phyloP scores from a whole-genome alignment of 2,113 vertebrate genomes.

The Phrynocephalus versicolor region DNA sequence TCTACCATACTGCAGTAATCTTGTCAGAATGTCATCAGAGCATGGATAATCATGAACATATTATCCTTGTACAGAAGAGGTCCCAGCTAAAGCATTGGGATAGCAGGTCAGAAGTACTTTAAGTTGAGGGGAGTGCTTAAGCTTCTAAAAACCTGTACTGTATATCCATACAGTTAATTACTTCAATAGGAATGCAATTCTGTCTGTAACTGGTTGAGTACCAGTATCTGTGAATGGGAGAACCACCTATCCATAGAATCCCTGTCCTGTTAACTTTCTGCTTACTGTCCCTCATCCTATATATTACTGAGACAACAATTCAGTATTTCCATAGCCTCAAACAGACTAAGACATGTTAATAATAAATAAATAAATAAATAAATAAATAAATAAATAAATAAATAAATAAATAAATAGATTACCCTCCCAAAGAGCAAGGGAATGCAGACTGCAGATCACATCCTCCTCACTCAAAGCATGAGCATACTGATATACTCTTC shows the following conservation, averaged over 20 bases:
- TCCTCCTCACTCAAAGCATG: too few species aligned
- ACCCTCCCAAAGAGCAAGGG: too few species aligned
- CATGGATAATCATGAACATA: neutral
- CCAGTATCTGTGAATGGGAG: neutral
- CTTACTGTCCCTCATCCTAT: neutral
- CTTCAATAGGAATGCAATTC: neutral
- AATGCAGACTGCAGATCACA: too few species aligned
- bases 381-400: too few species aligned
- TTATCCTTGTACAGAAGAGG: neutral
- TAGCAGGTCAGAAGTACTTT: neutral
- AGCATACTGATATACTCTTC: too few species aligned
- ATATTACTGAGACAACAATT: neutral
- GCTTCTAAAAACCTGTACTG: neutral
- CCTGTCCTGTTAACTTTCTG: neutral
- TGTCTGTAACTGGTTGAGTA: neutral
- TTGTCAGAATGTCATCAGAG: neutral
- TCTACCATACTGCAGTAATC: neutral
- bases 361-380: neutral
- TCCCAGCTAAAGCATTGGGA: too few species aligned
- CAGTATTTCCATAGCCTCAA: neutral
- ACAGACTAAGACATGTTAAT: neutral
- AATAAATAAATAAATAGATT: too few species aligned
- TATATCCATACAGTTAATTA: neutral
- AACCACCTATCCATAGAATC: neutral
- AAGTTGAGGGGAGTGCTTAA: neutral